Percentiles rank a stretch among this genome's conserved stretches.
Conservation (phyloP, 2,888 invertebrate species). For the Drosophila quinaria region DNA sequence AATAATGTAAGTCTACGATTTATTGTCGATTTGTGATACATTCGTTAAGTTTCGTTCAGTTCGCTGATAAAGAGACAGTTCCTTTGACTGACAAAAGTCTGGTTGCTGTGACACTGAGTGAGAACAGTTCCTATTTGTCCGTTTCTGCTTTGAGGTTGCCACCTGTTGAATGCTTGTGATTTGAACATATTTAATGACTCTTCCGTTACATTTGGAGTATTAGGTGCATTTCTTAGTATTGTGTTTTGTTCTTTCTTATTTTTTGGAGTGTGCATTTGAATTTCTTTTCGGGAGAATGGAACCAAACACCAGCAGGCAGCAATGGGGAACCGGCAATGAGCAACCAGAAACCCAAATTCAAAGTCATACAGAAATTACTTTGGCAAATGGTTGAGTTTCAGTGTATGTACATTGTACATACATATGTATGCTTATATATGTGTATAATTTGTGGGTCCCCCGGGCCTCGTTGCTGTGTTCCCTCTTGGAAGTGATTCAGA, state of each 20-base stretch:
- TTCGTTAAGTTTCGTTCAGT: slow-evolving; percentile 1
- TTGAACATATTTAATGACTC: neutral
- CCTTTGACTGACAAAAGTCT: neutral
- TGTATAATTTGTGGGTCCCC: slow-evolving; percentile 22
- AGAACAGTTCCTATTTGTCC: neutral
- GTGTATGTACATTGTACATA: neutral
- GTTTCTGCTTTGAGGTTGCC: neutral
- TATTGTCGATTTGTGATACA: neutral
- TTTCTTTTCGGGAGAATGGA: slow-evolving; percentile 36
- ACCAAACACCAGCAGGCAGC: slow-evolving; percentile 24
- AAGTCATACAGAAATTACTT: slow-evolving; percentile 17
- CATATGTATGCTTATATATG: neutral
- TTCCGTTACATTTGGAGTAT: slow-evolving; percentile 5
- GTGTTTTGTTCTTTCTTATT: slow-evolving; percentile 1
- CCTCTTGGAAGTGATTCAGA: slow-evolving; percentile 15
- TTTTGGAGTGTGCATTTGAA: slow-evolving; percentile 7
- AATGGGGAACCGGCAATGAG: slow-evolving; percentile 3
- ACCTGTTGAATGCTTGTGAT: slow-evolving; percentile 8
- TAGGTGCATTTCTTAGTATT: slow-evolving; percentile 28
- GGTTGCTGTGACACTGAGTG: neutral
- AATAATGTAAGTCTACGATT: neutral
- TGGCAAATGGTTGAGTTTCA: slow-evolving; percentile 5
- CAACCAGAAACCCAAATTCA: slow-evolving; percentile 1
- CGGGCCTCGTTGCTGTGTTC: slow-evolving; percentile 11
- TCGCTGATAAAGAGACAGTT: neutral